phyloP scores from a whole-genome alignment of 2,797 vertebrate genomes.

The Epinephelus malabaricus region DNA sequence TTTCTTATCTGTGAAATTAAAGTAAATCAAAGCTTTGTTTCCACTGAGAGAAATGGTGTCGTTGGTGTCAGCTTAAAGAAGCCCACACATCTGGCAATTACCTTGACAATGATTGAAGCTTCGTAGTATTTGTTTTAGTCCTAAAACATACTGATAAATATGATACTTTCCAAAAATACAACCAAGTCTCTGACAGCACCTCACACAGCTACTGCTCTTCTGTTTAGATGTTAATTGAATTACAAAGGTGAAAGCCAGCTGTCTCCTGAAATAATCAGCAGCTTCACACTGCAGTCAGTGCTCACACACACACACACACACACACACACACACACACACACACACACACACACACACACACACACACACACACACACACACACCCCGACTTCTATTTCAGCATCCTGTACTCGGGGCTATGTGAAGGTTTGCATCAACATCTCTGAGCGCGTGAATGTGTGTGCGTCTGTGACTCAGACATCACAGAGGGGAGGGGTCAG shows the following conservation, averaged over 20 bases:
- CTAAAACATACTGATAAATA: too few species aligned
- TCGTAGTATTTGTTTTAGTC: too few species aligned
- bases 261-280: conserved; percentile 43
- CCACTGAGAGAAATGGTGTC: too few species aligned
- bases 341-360: conserved; percentile 1
- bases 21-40: too few species aligned
- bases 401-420: conserved; percentile 43
- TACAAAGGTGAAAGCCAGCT: conserved; percentile 15
- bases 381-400: conserved; percentile 53
- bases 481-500: conserved; percentile 56
- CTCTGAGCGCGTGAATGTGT: not conserved
- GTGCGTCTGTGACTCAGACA: conserved; percentile 59
- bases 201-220: not conserved
- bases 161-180: too few species aligned
- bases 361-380: not conserved
- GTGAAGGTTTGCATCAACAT: conserved; percentile 28
- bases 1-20: too few species aligned
- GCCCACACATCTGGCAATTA: too few species aligned
- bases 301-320: not conserved
- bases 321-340: not conserved
- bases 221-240: conserved; percentile 19
- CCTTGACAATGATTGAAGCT: too few species aligned
- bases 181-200: too few species aligned
- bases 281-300: conserved; percentile 17
- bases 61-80: too few species aligned